phyloP scores from a whole-genome alignment of 37 sponge, comb jelly and placozoan species.

The Haliclona indistincta region DNA sequence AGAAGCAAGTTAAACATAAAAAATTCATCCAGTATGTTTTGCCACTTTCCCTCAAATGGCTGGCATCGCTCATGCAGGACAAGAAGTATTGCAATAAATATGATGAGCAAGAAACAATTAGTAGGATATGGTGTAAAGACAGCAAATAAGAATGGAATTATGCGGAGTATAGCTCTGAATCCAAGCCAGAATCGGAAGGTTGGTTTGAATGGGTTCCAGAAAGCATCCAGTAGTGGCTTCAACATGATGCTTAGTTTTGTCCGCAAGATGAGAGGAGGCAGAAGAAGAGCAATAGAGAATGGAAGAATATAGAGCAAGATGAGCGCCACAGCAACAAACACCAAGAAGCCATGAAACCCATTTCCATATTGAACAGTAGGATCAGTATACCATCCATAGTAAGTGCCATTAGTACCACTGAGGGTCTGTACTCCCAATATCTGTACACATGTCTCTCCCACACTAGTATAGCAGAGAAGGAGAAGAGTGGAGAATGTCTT shows the following conservation, averaged over 20 bases:
- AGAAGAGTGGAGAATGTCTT: slow-evolving; percentile 42
- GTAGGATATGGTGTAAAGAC: background rate
- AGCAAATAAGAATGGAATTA: slow-evolving; percentile 5
- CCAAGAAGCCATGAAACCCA: slow-evolving; percentile 18
- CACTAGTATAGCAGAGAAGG: slow-evolving; percentile 26
- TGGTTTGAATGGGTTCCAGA: slow-evolving; percentile 28
- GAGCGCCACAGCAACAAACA: slow-evolving; percentile 2
- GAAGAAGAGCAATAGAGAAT: slow-evolving; percentile 22
- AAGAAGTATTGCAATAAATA: background rate
- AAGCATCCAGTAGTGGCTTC: slow-evolving; percentile 37
- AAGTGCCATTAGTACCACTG: background rate
- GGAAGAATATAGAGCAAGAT: slow-evolving; percentile 47
- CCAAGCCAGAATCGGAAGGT: slow-evolving; percentile 41
- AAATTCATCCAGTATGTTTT: slow-evolving; percentile 8
- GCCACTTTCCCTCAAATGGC: background rate
- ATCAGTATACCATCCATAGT: slow-evolving; percentile 38
- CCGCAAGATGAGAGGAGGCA: slow-evolving; percentile 9
- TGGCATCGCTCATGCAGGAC: background rate
- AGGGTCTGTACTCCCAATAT: slow-evolving; percentile 10
- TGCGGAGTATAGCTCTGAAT: slow-evolving; percentile 9
- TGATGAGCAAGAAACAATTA: background rate
- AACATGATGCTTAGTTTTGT: slow-evolving; percentile 8
- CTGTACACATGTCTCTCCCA: slow-evolving; percentile 17
- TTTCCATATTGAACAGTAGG: slow-evolving; percentile 37
- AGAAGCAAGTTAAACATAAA: slow-evolving; percentile 6